These are phyloP conservation scores for Serranus cabrilla DNA, from an alignment of 2,797 vertebrate genomes.

Conservation along the genomic window DNA sequence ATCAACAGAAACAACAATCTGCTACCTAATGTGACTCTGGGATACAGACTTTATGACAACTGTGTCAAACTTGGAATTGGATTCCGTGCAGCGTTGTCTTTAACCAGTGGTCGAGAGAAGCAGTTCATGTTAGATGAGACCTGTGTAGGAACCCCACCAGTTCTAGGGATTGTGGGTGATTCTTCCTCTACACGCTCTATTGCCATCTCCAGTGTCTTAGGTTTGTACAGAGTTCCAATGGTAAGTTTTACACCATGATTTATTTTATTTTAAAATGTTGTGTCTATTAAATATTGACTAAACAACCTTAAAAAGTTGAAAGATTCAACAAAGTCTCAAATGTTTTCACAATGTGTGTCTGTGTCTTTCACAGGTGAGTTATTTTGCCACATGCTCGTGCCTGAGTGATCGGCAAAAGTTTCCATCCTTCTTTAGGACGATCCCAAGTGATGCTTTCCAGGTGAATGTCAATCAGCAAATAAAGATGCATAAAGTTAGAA, in stretches of 20 bases:
- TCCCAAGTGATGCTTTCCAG: conserved; percentile 79
- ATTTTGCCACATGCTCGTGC: conserved; percentile 71
- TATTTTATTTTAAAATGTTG: neutral
- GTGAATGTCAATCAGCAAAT: conserved; percentile 32
- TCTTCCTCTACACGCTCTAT: conserved; percentile 63
- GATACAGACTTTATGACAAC: conserved; percentile 7
- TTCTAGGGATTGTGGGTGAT: conserved; percentile 70
- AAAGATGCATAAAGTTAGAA: neutral
- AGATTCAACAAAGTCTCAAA: accelerated
- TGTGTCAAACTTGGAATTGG: conserved; percentile 70
- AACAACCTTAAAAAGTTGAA: neutral
- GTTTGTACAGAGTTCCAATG: conserved; percentile 67
- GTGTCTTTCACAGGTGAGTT: conserved; percentile 75
- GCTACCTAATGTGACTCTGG: too few relatives aligned
- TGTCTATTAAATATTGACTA: neutral
- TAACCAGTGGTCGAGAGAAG: conserved; percentile 53
- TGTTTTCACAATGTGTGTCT: neutral
- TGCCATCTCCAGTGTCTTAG: conserved; percentile 58
- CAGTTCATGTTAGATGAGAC: conserved; percentile 27
- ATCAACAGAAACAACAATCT: too few relatives aligned
- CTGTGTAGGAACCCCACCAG: conserved; percentile 53
- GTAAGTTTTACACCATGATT: conserved; percentile 41
- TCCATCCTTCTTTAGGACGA: conserved; percentile 70
- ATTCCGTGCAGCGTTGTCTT: conserved; percentile 61
- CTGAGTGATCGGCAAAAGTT: conserved; percentile 54